phyloP scores from a whole-genome alignment of 2,113 vertebrate species.

The Calcarius ornatus region DNA sequence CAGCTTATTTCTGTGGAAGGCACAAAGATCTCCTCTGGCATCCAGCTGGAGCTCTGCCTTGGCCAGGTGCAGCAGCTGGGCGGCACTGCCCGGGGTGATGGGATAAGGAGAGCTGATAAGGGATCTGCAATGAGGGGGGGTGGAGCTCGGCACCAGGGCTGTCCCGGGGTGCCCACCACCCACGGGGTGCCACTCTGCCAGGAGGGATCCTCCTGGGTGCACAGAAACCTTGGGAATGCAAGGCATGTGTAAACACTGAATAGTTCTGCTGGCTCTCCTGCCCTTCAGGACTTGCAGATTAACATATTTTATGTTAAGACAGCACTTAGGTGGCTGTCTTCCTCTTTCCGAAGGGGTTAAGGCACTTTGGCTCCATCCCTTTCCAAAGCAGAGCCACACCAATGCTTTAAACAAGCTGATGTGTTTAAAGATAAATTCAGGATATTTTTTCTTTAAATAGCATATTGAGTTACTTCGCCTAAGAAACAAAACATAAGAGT shows the following conservation, averaged over 20 bases:
- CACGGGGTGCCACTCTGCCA: not conserved
- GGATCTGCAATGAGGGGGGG: constrained; percentile 10
- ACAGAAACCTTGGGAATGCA: constrained; percentile 9
- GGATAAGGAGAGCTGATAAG: no score
- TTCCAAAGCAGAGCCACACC: not conserved
- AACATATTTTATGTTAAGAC: not conserved
- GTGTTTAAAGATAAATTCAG: constrained; percentile 5
- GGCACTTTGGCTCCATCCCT: not conserved
- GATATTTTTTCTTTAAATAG: not conserved
- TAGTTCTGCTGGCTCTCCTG: not conserved
- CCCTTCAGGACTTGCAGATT: not conserved
- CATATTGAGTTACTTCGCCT: not conserved
- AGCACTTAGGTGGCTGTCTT: not conserved
- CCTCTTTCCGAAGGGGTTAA: not conserved
- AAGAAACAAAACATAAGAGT: not conserved
- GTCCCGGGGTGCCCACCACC: not conserved
- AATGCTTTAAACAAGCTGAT: not conserved
- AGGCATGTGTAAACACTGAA: constrained; percentile 41
- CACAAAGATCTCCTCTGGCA: not conserved
- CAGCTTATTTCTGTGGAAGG: not conserved
- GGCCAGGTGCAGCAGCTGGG: not conserved
- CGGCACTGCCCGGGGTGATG: accelerated
- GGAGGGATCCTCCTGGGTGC: not conserved
- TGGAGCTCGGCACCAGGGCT: not conserved
- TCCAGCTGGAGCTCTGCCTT: not conserved